Evolutionary conservation across 2,888 invertebrate species (phyloP), one percentile per base, ranked within the genome.

Genomic region (Odiellus spinosus): DNA sequence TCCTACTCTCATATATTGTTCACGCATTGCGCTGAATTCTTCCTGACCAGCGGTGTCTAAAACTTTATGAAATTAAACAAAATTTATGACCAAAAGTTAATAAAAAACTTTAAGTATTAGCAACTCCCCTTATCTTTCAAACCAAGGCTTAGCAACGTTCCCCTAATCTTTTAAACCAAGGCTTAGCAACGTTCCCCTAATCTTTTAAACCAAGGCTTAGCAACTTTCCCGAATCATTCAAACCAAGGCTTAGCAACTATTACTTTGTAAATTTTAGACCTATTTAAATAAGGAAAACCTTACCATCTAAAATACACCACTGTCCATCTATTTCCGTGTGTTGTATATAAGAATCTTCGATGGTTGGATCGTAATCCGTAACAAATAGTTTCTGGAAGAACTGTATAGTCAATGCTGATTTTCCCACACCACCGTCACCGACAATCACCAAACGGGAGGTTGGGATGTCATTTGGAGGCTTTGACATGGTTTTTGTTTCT

Each of bases 381-480:
- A 90, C 85, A 65, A 91, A 91, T 61, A 88, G 73, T 66, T 87
- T 87, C 69, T 91, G 90, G 67, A 91, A 90, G 70, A 87, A 86
- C 70, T 91, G 86, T 63, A 88, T 90, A n/a, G 91, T 91, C 59
- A 91, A 77, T n/a, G 88, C 87, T 60, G 85, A 85, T 71, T 91
- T 91, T 54, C 90, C 90, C 47, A 91, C 90, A 55, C 90, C 90
- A 54, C 90, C 91, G 68, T 88, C 88, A 4, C 90, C 90, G 17
- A 90, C 87, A 53, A 91, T 90, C 52, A 90, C 90, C 62, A 90
- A 66, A 66, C 88, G 90, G 63, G 85, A 85, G 3, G 71, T 71
- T 15, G 68, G 64, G 42, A 71, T 59, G 42, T 67, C 66, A 44
- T 60, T 59, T 19, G 63, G 63, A 15, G 64, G 61, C 45, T 65